Evolutionary conservation across 2,797 vertebrate genomes (phyloP).

Genomic region (Ceryle rudis): DNA sequence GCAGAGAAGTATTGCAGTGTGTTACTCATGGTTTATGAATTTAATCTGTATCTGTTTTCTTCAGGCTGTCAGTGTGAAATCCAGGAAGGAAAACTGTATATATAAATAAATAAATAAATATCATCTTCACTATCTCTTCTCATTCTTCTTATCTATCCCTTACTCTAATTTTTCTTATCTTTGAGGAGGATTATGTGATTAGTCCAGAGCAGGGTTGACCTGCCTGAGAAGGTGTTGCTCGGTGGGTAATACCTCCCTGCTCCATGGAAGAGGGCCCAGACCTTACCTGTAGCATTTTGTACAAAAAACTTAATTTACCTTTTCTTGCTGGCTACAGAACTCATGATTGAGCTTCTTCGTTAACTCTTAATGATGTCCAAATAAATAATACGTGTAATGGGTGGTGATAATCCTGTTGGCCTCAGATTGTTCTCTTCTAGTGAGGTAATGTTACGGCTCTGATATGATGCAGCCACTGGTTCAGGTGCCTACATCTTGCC

Average conservation of each 20-base stretch:
- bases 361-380: not conserved
- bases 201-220: not conserved
- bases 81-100: not conserved
- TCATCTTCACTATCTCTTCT: not conserved
- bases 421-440: not conserved
- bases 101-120: not conserved
- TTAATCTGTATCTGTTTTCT: not conserved
- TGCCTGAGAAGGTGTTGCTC: not conserved
- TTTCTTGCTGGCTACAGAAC: not conserved
- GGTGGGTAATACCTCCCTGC: not conserved
- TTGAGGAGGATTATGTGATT: not conserved
- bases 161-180: not conserved
- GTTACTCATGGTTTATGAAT: not conserved
- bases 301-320: accelerated
- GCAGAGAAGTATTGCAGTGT: not conserved
- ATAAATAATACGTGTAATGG: not conserved
- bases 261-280: not conserved
- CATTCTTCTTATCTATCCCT: not conserved
- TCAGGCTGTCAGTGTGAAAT: not conserved
- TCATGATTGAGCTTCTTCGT: not conserved
- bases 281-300: not conserved
- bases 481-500: not conserved
- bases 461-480: not conserved
- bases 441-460: not conserved
- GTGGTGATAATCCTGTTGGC: not conserved